Percentiles rank a stretch among this genome's conserved stretches.
These are phyloP conservation scores for Conger conger DNA, from an alignment of 2,113 vertebrate species.

Conservation along the genomic window DNA sequence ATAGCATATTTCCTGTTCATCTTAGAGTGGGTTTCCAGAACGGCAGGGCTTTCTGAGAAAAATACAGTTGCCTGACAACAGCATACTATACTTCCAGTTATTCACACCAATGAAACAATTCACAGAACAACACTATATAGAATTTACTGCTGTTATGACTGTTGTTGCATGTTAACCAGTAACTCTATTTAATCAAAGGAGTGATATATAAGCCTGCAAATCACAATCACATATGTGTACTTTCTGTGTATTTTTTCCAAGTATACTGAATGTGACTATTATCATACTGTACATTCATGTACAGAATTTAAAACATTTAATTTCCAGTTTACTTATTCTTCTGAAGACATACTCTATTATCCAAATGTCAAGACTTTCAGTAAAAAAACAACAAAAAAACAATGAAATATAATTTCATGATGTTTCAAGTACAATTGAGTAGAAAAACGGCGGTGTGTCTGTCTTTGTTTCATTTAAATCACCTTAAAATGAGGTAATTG, in stretches of 20 bases:
- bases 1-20: constrained; percentile 4
- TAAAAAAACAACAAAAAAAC: no score
- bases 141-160: neutral
- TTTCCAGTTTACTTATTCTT: neutral
- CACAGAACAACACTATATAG: neutral
- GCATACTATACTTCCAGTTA: neutral
- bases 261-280: no score
- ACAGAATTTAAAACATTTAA: neutral
- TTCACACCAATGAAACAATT: neutral
- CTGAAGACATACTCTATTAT: neutral
- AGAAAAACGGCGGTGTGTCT: no score
- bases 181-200: neutral
- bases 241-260: neutral
- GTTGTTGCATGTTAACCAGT: neutral
- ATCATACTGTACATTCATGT: neutral
- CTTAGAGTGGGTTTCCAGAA: neutral
- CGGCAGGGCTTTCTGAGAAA: neutral
- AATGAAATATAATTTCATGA: no score
- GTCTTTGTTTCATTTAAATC: no score
- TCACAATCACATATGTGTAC: neutral
- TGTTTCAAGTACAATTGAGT: no score
- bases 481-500: no score
- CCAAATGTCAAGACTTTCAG: no score
- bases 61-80: neutral
- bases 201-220: neutral